These are phyloP conservation scores for Carposina sasakii DNA, from an alignment of 1,140 invertebrate genomes.

Conservation along the genomic window DNA sequence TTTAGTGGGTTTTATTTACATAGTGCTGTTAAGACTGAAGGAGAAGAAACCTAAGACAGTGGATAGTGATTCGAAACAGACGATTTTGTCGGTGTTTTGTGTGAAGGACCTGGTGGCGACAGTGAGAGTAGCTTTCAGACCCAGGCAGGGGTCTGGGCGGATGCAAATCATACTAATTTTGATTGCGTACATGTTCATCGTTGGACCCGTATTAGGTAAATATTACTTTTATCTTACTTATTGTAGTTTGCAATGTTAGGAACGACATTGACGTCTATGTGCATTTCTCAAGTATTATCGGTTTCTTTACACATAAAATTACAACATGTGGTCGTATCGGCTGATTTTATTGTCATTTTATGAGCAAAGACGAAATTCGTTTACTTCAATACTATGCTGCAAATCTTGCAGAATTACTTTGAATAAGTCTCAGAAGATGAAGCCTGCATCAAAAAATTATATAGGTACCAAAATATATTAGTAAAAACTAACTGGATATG, in stretches of 20 bases:
- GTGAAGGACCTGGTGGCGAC: slow-evolving; percentile 65
- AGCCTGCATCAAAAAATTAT: no score
- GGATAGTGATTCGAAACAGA: slow-evolving; percentile 35
- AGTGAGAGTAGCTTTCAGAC: slow-evolving; percentile 67
- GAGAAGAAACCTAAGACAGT: slow-evolving; percentile 53
- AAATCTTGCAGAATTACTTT: no score
- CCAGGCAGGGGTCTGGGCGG: slow-evolving; percentile 53
- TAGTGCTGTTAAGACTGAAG: slow-evolving; percentile 58
- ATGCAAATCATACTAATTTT: slow-evolving; percentile 68
- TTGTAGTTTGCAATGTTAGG: slow-evolving; percentile 16
- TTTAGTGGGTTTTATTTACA: slow-evolving; percentile 63
- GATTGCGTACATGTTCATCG: slow-evolving; percentile 69
- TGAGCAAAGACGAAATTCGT: slow-evolving; percentile 37
- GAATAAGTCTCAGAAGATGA: no score
- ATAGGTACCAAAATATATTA: no score
- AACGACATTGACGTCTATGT: background rate
- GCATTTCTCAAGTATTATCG: background rate
- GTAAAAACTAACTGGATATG: no score
- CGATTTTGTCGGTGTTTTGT: slow-evolving; percentile 52
- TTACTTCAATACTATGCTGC: no score
- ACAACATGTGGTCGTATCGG: slow-evolving; percentile 33
- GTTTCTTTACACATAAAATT: background rate
- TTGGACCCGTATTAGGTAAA: slow-evolving; percentile 71
- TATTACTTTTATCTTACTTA: slow-evolving; percentile 15
- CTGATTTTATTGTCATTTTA: slow-evolving; percentile 57